Conservation (phyloP, 64 coral and sea anemone species). For the Porites australiensis region DNA sequence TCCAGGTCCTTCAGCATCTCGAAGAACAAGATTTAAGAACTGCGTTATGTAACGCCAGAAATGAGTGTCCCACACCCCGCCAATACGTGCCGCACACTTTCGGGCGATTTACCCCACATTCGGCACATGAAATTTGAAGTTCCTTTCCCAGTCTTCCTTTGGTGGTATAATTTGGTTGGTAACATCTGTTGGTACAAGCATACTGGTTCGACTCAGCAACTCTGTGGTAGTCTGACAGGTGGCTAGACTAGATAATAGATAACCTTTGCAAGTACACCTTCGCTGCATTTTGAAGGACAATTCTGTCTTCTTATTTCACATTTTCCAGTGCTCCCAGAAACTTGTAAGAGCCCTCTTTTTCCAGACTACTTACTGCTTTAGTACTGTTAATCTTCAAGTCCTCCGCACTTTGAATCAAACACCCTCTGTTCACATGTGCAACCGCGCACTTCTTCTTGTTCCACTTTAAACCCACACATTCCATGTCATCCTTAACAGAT, state of each 20-base stretch:
- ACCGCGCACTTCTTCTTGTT: background rate
- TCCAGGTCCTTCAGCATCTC: too few relatives aligned
- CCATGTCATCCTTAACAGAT: too few relatives aligned
- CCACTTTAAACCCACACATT: too few relatives aligned
- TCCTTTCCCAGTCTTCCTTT: background rate
- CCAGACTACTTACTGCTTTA: background rate
- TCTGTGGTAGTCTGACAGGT: too few relatives aligned
- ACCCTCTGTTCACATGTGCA: slow-evolving; percentile 35
- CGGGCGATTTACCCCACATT: background rate
- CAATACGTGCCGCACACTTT: background rate
- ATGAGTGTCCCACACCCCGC: background rate
- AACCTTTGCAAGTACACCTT: slow-evolving; percentile 36
- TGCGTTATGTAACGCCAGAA: too few relatives aligned
- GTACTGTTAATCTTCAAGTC: background rate
- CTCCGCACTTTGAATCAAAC: background rate
- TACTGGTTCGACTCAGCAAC: slow-evolving; percentile 46
- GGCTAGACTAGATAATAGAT: slow-evolving; percentile 1
- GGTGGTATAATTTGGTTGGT: background rate
- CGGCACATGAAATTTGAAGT: background rate
- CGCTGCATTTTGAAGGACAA: slow-evolving; percentile 17
- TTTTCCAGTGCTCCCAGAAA: slow-evolving; percentile 50
- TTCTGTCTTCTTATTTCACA: slow-evolving; percentile 38
- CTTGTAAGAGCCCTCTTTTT: slow-evolving; percentile 6
- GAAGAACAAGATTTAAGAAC: too few relatives aligned
- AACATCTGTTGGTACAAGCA: slow-evolving; percentile 8